phyloP scores from a whole-genome alignment of 2,888 invertebrate genomes.

The Stenolophus ochropezus region DNA sequence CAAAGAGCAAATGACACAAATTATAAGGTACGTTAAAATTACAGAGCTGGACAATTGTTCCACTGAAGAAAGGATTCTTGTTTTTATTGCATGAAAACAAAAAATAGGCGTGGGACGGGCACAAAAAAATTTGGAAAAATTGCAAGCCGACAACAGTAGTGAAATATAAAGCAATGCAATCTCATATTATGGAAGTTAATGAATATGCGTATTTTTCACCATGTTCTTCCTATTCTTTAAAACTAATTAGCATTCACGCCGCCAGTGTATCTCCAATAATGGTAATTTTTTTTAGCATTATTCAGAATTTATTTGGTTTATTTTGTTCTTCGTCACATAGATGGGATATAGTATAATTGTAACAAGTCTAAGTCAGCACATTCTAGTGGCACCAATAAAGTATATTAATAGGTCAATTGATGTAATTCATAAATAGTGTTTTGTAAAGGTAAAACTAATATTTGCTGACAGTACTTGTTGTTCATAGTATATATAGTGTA shows the following conservation, averaged over 20 bases:
- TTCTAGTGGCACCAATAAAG: no score
- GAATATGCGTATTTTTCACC: slow-evolving; percentile 41
- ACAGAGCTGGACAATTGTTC: neutral
- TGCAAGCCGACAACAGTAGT: neutral
- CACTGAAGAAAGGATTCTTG: slow-evolving; percentile 13
- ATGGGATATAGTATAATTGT: slow-evolving; percentile 39
- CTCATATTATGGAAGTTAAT: slow-evolving; percentile 28
- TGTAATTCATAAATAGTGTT: no score
- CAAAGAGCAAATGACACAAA: slow-evolving; percentile 50
- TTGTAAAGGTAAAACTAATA: no score
- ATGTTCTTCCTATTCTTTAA: slow-evolving; percentile 42
- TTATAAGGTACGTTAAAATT: slow-evolving; percentile 38
- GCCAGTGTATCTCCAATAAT: slow-evolving; percentile 4
- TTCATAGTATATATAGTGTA: no score
- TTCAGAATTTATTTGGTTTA: slow-evolving; percentile 46
- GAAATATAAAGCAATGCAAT: slow-evolving; percentile 9
- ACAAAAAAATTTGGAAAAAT: slow-evolving; percentile 6
- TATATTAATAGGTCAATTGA: no score
- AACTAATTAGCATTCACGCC: slow-evolving; percentile 43
- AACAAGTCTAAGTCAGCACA: no score
- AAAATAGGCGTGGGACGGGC: slow-evolving; percentile 12
- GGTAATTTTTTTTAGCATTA: slow-evolving; percentile 33
- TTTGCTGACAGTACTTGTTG: no score
- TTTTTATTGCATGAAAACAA: slow-evolving; percentile 5
- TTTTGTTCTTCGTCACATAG: slow-evolving; percentile 43